Percentiles rank a stretch among this genome's conserved stretches.
Evolutionary conservation across 2,797 vertebrate species (phyloP).

Genomic region (Anabacerthia variegaticeps): DNA sequence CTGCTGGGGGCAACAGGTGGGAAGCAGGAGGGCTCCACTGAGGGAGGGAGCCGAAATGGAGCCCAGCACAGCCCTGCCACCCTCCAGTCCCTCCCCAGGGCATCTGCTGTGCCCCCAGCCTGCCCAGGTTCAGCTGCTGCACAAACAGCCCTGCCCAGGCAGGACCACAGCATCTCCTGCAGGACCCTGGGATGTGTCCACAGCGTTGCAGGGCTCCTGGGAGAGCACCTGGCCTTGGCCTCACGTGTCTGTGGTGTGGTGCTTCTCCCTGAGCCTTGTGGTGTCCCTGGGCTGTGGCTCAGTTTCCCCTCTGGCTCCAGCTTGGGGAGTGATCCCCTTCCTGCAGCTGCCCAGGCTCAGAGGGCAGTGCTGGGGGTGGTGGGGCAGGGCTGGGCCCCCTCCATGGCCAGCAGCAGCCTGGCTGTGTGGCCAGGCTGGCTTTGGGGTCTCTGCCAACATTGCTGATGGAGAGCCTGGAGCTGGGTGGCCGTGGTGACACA

Average conservation of each 20-base stretch:
- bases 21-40: conserved; percentile 26
- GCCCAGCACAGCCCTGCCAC: neutral
- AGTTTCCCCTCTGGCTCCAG: neutral
- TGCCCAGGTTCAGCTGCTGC: neutral
- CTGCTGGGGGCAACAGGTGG: conserved; percentile 49
- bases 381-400: neutral
- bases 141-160: neutral
- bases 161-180: neutral
- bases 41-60: neutral
- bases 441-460: fast-evolving
- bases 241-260: neutral
- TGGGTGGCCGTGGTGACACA: neutral
- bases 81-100: neutral
- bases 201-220: neutral
- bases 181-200: neutral
- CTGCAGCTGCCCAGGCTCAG: neutral
- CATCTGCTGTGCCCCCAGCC: neutral
- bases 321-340: neutral
- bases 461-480: neutral
- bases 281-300: neutral
- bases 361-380: neutral
- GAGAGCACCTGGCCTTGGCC: neutral
- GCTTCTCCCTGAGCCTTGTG: neutral
- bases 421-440: neutral
- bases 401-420: fast-evolving